Base-by-base conservation (phyloP, 2,888 invertebrate species). In the Luffia ferchaultella region DNA sequence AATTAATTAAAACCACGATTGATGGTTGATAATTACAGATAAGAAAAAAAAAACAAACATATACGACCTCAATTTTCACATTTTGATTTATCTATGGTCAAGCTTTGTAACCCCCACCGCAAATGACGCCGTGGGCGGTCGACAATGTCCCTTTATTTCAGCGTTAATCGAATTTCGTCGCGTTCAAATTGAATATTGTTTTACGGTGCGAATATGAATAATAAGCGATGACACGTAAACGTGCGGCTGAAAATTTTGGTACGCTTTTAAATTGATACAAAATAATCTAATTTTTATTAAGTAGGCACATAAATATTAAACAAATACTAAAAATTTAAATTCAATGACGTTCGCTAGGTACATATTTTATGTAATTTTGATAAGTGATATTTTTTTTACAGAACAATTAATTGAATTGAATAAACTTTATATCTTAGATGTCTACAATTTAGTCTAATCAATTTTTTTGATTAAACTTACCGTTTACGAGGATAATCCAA, bases 111-210 rank as follows among this genome's bases (percentile, higher is more conserved):
- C 57, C 51, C 49, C 53, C 45, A 50, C 45, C 52, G 52, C 53
- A 53, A 51, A 44, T 45, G 12, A 20, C 30, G 16, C 19, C 47
- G 40, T 16, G 42, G 19, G 16, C 41, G 19, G 20, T 52, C 46
- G 54, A 51, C 53, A 50, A 53, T 53, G 51, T 54, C 60, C 58
- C 56, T 60, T 63, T 42, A 60, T 63, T 59, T 58, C 62, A 56
- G 51, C 58, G 58, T 60, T 65, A 67, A 67, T 65, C 60, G 62
- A 65, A 65, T 67, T 62, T 58, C 57, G 58, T 60, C 60, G 30
- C 61, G 60, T 61, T 51, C 57, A 63, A 56, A 64, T 63, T 62
- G 61, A 56, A 60, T 62, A 65, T 66, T 62, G 64, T 65, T 64
- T 62, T 57, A 57, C 54, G 55, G 45, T 15, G n/a, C 16, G 17